Base-by-base conservation (phyloP, 2,797 vertebrate genomes). In the Rhabdomys pumilio region DNA sequence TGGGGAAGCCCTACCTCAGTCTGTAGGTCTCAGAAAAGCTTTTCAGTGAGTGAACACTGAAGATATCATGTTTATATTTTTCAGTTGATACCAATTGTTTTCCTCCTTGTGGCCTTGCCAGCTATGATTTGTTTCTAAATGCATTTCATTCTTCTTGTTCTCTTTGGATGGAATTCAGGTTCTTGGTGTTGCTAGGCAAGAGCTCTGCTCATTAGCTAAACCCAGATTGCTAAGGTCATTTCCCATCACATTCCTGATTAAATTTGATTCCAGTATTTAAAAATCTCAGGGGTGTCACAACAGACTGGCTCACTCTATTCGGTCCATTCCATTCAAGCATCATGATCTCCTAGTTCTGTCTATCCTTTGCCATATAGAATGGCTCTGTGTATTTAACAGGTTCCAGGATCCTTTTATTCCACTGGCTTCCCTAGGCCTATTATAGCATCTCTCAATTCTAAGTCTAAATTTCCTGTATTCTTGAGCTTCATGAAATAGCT, bases 21-120 rank as follows among this genome's bases (percentile, higher is more conserved):
- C 15, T 92, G 63, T 31, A 85, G 9, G 19, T 86, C 88, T 63
- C 90, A 41, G 63, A 94, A 93, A 93, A 79, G 65, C 47, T 86
- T 94, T 82, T 91, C 22, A 57, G 22, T 34, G 50, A 76, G 6
- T 92, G 34, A 59, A 95, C 91, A 63, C 20, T 76, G 26, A 85
- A 90, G 26, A 86, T 50, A 81, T 76, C 72, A 20, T 69, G 26
- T 77, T 89, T 82, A 6, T 93, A 93, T 88, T 87, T 53, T 80
- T 13, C 69, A 89, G 75, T 19, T 84, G 59, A 34, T 19, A 47
- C 65, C 9, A 11, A 79, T 95, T 91, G 15, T 24, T 91, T 92
- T 77, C 17, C 20, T 81, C 50, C 2, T 44, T n/a, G 19, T 73
- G 20, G 5, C 85, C 12, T 83, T 96, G 22, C 4, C 20, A 55